Conservation (phyloP, 1,140 invertebrate genomes). For the Drosophila erecta region DNA sequence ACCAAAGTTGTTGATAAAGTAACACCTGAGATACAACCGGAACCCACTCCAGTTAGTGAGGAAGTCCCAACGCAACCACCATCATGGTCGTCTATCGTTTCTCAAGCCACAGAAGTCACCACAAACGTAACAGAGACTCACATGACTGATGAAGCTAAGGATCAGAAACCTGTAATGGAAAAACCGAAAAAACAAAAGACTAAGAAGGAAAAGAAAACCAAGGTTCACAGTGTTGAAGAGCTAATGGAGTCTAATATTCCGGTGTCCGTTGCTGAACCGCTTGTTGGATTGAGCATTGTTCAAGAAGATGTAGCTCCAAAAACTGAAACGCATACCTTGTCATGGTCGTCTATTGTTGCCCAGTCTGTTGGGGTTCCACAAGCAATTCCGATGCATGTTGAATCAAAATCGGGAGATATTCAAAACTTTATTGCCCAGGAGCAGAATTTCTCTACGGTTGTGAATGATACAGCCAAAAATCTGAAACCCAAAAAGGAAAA, state of each 20-base stretch:
- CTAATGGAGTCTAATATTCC: no score
- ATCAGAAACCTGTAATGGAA: constrained; percentile 1
- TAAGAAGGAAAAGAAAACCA: constrained; percentile 42
- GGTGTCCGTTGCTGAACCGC: neutral
- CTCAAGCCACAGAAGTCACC: constrained; percentile 8
- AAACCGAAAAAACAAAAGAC: constrained; percentile 28
- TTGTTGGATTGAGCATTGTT: neutral
- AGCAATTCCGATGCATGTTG: neutral
- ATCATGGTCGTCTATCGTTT: constrained; percentile 25
- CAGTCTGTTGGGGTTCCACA: neutral
- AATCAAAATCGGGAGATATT: neutral
- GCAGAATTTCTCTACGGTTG: constrained; percentile 31
- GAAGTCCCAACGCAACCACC: neutral
- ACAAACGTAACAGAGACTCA: neutral
- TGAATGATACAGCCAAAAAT: constrained; percentile 34
- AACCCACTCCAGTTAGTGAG: neutral
- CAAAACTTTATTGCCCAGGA: constrained; percentile 24
- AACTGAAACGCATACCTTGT: neutral
- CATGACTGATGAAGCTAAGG: neutral
- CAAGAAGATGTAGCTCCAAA: neutral
- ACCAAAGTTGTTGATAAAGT: neutral
- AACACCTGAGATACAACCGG: neutral
- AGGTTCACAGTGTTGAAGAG: neutral
- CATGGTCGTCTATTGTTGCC: neutral
- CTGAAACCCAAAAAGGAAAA: constrained; percentile 48